Base-by-base conservation (phyloP, 2,113 vertebrate genomes). In the Proteles cristata region DNA sequence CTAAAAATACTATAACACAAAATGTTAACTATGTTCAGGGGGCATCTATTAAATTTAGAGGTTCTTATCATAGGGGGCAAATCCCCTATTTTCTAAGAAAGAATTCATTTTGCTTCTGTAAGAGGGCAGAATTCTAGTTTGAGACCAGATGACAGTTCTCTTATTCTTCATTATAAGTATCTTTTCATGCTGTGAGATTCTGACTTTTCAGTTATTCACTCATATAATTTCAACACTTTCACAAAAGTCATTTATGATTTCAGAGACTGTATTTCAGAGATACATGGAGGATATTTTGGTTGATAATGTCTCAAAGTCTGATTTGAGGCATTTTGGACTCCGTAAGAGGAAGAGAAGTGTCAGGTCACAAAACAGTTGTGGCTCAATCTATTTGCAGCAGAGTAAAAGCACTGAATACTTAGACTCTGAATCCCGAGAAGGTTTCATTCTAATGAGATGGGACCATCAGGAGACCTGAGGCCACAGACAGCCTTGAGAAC, bases 41-140 rank as follows among this genome's bases (percentile, higher is more conserved):
- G 66, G 39, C 71, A 85, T 55, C 65, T 92, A 76, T 77, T 90
- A 84, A n/a, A 66, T 50, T 88, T 45, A 68, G 84, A 95, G 43
- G 23, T 11, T 50, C 26, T 68, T 73, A 39, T 87, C 68, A 33
- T 12, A 11, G 45, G 66, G 31, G 11, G 50, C 9, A 76, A 83
- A 84, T 10, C 26, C 35, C 9, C 3, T 28, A 25, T 73, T 96
- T 95, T 35, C 80, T 53, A 95, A 96, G 45, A 88, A 92, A 81
- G 61, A 11, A 2, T 77, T 26, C n/a, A n/a, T 28, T 95, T 93
- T 79, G 55, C 26, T 53, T 9, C 50, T 43, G 12, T 5, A 81
- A 61, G 50, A 66, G 58, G 65, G 50, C 66, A 91, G 45, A 61
- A 68, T 11, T 50, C 45, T 90, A 50, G 33, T 88, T 39, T 82